phyloP scores from a whole-genome alignment of 2,113 vertebrate genomes.

The Apistogramma diplotaenia region DNA sequence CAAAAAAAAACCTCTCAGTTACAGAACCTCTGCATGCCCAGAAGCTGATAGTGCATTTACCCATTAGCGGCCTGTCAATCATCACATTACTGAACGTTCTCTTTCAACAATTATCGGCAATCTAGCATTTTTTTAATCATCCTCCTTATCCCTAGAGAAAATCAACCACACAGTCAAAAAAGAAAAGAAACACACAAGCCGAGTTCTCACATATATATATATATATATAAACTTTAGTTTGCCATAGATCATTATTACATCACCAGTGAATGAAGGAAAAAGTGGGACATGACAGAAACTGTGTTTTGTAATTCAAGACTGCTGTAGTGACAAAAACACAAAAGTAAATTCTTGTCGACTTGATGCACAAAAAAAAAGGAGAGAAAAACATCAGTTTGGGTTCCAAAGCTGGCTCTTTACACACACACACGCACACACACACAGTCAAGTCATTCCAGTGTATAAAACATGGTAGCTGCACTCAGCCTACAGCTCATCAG shows the following conservation, averaged over 20 bases:
- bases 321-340: conserved; percentile 41
- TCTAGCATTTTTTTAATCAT: not conserved
- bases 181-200: not conserved
- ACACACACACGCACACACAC: not conserved
- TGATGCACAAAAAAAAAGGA: not conserved
- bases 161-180: not conserved
- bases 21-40: not conserved
- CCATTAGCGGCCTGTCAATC: not conserved
- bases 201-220: not conserved
- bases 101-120: not conserved
- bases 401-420: not conserved
- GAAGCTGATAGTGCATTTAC: not conserved
- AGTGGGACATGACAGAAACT: not conserved
- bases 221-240: conserved; percentile 1
- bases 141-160: not conserved
- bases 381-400: not conserved
- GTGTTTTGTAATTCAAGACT: conserved; percentile 1
- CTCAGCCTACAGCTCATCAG: not conserved
- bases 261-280: not conserved
- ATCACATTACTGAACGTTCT: not conserved
- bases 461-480: not conserved
- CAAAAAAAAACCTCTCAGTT: not conserved
- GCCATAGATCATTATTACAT: not conserved
- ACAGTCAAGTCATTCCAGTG: conserved; percentile 33
- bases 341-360: not conserved